Percentiles rank a stretch among this genome's conserved stretches.
These are phyloP conservation scores for Tyria jacobaeae DNA, from an alignment of 2,888 invertebrate species.

Conservation along the genomic window DNA sequence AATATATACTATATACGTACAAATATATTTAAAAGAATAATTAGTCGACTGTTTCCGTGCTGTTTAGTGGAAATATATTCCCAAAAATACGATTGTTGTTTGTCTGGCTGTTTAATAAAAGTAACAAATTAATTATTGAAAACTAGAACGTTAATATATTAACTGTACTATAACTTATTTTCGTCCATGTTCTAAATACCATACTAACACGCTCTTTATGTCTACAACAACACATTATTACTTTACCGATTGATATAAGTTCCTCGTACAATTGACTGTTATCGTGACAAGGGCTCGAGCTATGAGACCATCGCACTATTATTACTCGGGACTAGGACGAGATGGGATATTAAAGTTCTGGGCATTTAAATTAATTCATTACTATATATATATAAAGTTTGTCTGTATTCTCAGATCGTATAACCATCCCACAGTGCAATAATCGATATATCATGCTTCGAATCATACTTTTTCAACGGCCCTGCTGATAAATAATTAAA, in stretches of 20 bases:
- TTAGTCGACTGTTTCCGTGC: no score
- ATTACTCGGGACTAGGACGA: not conserved
- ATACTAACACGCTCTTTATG: not conserved
- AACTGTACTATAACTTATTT: not conserved
- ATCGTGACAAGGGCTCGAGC: not conserved
- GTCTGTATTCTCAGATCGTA: no score
- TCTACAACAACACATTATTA: slow-evolving; percentile 10
- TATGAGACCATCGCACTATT: not conserved
- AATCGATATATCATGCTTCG: no score
- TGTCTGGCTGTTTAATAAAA: not conserved
- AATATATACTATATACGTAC: no score
- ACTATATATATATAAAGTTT: not conserved
- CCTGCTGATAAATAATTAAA: no score
- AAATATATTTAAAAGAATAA: no score
- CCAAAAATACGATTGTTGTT: not conserved
- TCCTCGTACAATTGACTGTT: not conserved
- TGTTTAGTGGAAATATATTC: no score
- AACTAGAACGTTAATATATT: not conserved
- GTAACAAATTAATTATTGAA: not conserved
- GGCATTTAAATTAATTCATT: not conserved
- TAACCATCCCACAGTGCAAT: no score
- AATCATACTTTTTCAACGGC: no score
- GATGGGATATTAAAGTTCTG: not conserved
- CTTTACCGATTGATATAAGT: slow-evolving; percentile 5
- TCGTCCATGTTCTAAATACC: slow-evolving; percentile 3